Evolutionary conservation across 2,797 vertebrate genomes (phyloP).

Genomic region (Selene dorsalis): DNA sequence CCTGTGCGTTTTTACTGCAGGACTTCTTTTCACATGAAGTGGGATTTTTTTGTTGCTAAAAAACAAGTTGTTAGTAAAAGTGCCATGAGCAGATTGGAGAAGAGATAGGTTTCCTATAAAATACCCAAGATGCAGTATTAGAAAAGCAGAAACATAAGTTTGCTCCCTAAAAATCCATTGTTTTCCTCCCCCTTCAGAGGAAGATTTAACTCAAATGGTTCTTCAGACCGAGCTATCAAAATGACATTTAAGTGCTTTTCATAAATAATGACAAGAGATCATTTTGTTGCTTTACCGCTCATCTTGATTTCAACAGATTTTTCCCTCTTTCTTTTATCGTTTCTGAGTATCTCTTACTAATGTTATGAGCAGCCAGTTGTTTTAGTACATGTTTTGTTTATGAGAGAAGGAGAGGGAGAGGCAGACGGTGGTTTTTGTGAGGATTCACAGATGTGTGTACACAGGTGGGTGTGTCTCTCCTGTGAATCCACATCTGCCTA

Average conservation of each 20-base stretch:
- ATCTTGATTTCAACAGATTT: background rate
- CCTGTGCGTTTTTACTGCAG: background rate
- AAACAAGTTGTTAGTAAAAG: background rate
- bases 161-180: background rate
- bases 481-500: conserved; percentile 60
- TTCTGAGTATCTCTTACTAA: background rate
- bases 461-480: conserved; percentile 64
- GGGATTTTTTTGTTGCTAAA: background rate
- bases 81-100: background rate
- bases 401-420: background rate
- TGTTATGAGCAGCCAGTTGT: background rate
- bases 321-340: background rate
- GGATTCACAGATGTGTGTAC: conserved; percentile 45
- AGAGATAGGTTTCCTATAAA: background rate
- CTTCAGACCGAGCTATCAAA: background rate
- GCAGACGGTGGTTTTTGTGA: conserved; percentile 4
- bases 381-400: background rate
- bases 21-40: background rate
- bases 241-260: background rate
- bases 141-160: background rate
- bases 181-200: background rate
- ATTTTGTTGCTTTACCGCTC: background rate
- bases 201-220: background rate
- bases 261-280: background rate
- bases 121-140: background rate